Percentiles rank a stretch among this genome's conserved stretches.
Evolutionary conservation across 2,888 invertebrate genomes (phyloP).

Genomic region (Meandrusa payeni): DNA sequence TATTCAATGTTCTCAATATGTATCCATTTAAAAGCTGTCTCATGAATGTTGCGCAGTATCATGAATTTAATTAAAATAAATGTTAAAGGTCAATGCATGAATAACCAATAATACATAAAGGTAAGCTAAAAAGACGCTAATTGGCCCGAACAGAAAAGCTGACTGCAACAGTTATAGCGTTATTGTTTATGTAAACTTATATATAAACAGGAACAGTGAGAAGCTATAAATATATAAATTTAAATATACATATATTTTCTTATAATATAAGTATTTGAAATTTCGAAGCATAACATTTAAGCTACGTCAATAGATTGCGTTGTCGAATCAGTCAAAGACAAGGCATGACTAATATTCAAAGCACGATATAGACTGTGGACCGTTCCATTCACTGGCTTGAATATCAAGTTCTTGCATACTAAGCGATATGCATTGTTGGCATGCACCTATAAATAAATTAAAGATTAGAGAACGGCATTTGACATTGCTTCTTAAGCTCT

Average conservation of each 20-base stretch:
- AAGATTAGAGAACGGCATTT: constrained; percentile 29
- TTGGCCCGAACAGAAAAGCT: no score
- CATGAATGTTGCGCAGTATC: no score
- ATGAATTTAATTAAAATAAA: not conserved
- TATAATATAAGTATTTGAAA: no score
- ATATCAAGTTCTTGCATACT: constrained; percentile 60
- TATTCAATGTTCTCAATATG: no score
- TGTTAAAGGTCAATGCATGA: constrained; percentile 1
- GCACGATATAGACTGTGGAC: constrained; percentile 54
- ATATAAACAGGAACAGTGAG: no score
- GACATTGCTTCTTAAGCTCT: constrained; percentile 24
- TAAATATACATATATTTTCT: no score
- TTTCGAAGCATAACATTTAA: no score
- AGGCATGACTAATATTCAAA: constrained; percentile 48
- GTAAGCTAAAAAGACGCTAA: no score
- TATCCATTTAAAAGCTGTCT: not conserved
- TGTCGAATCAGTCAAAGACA: constrained; percentile 12
- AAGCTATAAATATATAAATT: no score
- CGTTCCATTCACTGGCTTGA: constrained; percentile 59
- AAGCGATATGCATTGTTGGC: constrained; percentile 34
- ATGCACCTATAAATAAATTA: constrained; percentile 37
- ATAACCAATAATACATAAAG: not conserved
- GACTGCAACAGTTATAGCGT: no score
- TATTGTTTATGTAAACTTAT: no score
- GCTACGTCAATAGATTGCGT: no score